phyloP scores from a whole-genome alignment of 2,888 invertebrate genomes.

The Hemithea aestivaria region DNA sequence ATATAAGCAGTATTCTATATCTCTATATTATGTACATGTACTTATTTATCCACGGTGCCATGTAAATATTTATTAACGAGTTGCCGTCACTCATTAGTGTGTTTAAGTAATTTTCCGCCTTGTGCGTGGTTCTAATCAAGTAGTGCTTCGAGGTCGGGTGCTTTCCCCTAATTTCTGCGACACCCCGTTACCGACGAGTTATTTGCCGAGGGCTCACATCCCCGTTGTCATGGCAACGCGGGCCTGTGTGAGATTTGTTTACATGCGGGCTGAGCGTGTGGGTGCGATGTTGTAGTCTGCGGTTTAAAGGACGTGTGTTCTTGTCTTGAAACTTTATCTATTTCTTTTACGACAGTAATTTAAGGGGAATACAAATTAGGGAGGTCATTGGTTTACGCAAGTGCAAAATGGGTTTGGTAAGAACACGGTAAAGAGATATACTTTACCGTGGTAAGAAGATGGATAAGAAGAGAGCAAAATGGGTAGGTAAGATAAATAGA shows the following conservation, averaged over 20 bases:
- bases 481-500: no score
- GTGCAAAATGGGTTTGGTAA: no score
- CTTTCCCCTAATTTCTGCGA: constrained; percentile 66
- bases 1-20: no score
- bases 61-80: constrained; percentile 54
- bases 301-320: constrained; percentile 58
- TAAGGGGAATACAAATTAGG: no score
- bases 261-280: constrained; percentile 29
- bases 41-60: no score
- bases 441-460: no score
- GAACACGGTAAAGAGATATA: no score
- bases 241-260: constrained; percentile 47
- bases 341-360: constrained; percentile 41
- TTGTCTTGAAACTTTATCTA: constrained; percentile 57
- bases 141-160: constrained; percentile 55
- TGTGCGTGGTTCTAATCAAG: constrained; percentile 60
- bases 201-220: constrained; percentile 59
- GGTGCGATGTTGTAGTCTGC: constrained; percentile 54
- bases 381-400: no score
- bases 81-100: constrained; percentile 49
- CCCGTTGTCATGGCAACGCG: constrained; percentile 50
- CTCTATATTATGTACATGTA: no score
- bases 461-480: no score
- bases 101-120: constrained; percentile 66
- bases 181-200: constrained; percentile 68